Conservation (phyloP, 1,140 invertebrate genomes). For the Drusus annulatus region DNA sequence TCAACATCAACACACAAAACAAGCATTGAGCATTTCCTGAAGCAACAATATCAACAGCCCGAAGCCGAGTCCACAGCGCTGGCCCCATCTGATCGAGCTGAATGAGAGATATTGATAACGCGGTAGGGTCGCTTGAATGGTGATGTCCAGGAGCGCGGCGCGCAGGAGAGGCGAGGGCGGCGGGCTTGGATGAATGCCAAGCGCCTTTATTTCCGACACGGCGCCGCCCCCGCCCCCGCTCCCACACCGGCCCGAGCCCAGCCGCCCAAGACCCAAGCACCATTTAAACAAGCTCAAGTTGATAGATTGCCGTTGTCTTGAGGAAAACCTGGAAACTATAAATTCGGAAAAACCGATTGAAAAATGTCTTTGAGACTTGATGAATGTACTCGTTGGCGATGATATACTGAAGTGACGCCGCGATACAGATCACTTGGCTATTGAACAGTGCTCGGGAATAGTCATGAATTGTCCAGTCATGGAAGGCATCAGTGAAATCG, state of each 20-base stretch:
- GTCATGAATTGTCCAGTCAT: too few relatives aligned
- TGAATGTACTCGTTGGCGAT: background rate
- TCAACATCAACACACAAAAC: too few relatives aligned
- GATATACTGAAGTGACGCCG: background rate
- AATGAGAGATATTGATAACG: background rate
- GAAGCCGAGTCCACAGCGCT: too few relatives aligned
- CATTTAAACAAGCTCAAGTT: background rate
- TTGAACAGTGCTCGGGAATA: too few relatives aligned
- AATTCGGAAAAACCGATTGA: slow-evolving; percentile 7
- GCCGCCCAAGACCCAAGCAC: too few relatives aligned
- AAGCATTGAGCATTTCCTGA: too few relatives aligned
- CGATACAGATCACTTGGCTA: too few relatives aligned
- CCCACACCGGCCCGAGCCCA: background rate
- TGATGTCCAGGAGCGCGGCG: background rate
- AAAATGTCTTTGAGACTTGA: slow-evolving; percentile 1
- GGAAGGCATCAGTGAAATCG: too few relatives aligned
- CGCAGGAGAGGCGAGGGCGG: background rate
- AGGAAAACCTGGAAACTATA: slow-evolving; percentile 1
- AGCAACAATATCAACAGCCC: too few relatives aligned
- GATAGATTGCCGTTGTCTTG: slow-evolving; percentile 14
- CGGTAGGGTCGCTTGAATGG: slow-evolving; percentile 9
- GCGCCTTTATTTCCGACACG: slow-evolving; percentile 21
- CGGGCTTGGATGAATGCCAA: slow-evolving; percentile 15
- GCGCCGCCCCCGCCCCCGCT: background rate
- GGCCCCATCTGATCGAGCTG: slow-evolving; percentile 1